Evolutionary conservation across 92 coral and sea anemone genomes (phyloP).

Genomic region (Epizoanthus stellaris): DNA sequence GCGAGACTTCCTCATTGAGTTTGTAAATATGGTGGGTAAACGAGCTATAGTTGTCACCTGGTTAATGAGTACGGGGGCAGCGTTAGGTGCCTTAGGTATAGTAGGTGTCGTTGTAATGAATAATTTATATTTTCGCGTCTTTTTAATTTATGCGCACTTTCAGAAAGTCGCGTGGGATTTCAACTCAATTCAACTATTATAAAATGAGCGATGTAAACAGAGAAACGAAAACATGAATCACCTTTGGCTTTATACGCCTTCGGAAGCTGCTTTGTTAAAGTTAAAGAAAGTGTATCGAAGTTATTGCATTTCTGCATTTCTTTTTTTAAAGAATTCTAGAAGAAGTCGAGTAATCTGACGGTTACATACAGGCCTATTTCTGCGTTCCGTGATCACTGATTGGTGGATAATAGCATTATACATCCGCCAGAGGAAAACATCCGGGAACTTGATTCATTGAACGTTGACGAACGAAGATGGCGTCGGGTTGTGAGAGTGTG

Average conservation of each 20-base stretch:
- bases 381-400: no score
- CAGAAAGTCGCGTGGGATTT: slow-evolving; percentile 35
- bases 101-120: neutral
- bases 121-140: slow-evolving; percentile 34
- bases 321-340: no score
- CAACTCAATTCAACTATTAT: neutral
- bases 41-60: slow-evolving; percentile 14
- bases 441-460: slow-evolving; percentile 26
- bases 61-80: slow-evolving; percentile 6
- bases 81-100: no score
- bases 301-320: no score
- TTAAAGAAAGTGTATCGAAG: no score
- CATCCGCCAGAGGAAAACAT: slow-evolving; percentile 37
- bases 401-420: slow-evolving; percentile 20
- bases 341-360: neutral
- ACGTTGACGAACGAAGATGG: slow-evolving; percentile 37
- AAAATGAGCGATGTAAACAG: neutral
- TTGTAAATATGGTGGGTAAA: no score
- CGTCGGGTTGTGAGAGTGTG: slow-evolving; percentile 7
- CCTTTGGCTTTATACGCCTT: neutral
- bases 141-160: neutral
- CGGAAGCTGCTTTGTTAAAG: no score
- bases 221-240: neutral
- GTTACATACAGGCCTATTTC: no score
- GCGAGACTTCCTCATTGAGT: no score